Evolutionary conservation across 2,113 vertebrate species (phyloP), one percentile per base, ranked within the genome.

Genomic region (Labrus mixtus): DNA sequence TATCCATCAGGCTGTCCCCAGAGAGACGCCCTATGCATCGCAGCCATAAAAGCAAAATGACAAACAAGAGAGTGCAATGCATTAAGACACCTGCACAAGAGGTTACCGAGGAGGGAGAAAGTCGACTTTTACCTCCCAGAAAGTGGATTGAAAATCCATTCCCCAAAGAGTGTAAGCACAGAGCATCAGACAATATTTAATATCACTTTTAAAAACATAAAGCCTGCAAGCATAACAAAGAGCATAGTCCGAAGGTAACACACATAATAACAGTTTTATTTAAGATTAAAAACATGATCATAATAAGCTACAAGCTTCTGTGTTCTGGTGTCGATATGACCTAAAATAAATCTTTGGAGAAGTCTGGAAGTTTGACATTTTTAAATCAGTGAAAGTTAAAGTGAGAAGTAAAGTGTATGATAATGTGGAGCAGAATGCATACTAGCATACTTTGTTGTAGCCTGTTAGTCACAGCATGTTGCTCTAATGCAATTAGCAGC

Each of bases 11-110:
- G 2, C 29, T 7, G 16, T 51, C 66, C 74, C 58, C 63, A 29
- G 61, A 75, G 76, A 54, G 23, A 4, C 15, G 11, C 17, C 20
- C n/a, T 1, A 46, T 61, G 68, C 51, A 62, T 79, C 65, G 33
- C 5, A 53, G 57, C 60, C 62, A 39, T 78, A 72, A 81, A 74
- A 57, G 56, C 68, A 0, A 68, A 72, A 55, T 70, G 56, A 76
- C 55, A 58, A 13, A 76, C 55, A 58, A 13, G 36, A 39, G 60
- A 64, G 33, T 58, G 58, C 46, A 20, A 54, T 29, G 75, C 62
- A 70, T 84, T 77, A 61, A 60, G 68, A 12, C 20, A 23, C 25
- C 46, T 56, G 48, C 17, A 10, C 20, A 16, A 61, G 22, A 76
- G 25, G 10, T 55, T 70, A 25, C 48, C 10, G 6, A 48, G 46